Evolutionary conservation across 2,797 vertebrate species (phyloP).

Genomic region (Odontamblyopus lacepedii): DNA sequence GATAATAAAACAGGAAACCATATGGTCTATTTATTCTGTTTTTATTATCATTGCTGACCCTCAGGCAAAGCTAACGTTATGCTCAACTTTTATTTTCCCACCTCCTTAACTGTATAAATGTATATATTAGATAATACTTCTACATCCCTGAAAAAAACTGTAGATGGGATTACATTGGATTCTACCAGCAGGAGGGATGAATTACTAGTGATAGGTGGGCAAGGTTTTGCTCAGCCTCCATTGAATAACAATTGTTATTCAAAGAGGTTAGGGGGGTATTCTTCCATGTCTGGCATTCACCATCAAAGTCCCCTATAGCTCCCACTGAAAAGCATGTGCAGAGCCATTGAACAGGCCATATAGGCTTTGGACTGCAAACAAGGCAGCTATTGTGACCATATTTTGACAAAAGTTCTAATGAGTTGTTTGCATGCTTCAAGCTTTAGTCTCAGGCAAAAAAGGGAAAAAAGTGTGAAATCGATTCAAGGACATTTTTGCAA

Average conservation of each 20-base stretch:
- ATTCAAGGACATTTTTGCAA: slow-evolving; percentile 19
- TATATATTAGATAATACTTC: neutral
- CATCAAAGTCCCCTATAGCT: slow-evolving; percentile 2
- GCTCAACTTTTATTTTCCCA: neutral
- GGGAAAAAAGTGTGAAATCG: neutral
- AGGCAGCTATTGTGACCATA: neutral
- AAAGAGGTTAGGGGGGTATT: slow-evolving; percentile 36
- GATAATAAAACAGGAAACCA: neutral
- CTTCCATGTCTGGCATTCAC: slow-evolving; percentile 23
- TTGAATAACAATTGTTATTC: slow-evolving; percentile 14
- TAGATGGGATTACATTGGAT: slow-evolving; percentile 25
- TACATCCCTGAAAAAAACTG: neutral
- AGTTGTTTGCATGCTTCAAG: neutral
- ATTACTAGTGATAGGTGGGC: slow-evolving; percentile 8
- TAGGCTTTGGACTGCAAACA: slow-evolving; percentile 9
- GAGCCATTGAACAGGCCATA: slow-evolving; percentile 3
- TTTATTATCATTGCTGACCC: neutral
- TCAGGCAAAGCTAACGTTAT: neutral
- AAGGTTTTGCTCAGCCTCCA: slow-evolving; percentile 23
- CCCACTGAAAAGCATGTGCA: neutral
- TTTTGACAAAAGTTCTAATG: neutral
- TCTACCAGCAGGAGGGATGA: slow-evolving; percentile 32
- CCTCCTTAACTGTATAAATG: neutral
- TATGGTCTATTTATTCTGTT: neutral
- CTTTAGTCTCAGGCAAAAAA: too few relatives aligned